Conservation (phyloP, 2,888 invertebrate species). For the Cataglyphis cursor region DNA sequence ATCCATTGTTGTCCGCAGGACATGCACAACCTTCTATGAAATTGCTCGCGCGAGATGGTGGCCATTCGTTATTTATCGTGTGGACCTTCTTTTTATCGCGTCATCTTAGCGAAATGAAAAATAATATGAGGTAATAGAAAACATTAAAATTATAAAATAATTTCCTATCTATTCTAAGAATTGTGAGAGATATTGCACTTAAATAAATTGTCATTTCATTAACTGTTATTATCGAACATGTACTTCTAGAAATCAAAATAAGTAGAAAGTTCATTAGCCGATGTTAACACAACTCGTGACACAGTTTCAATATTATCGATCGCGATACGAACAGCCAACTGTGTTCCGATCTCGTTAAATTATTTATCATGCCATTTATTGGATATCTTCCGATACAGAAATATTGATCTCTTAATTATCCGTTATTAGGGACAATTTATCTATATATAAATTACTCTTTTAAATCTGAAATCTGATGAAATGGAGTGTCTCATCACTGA, state of each 20-base stretch:
- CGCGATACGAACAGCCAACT: background rate
- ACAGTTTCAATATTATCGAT: constrained; percentile 18
- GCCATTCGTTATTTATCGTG: constrained; percentile 27
- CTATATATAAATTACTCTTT: background rate
- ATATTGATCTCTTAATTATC: background rate
- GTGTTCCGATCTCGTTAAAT: constrained; percentile 2
- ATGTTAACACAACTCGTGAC: background rate
- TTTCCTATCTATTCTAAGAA: no score
- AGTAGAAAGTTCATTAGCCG: background rate
- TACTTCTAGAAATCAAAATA: background rate
- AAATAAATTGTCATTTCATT: no score
- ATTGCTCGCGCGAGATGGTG: constrained; percentile 40
- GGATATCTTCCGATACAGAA: constrained; percentile 2
- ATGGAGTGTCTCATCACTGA: background rate
- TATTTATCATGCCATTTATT: constrained; percentile 22
- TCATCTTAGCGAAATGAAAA: background rate
- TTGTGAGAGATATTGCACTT: no score
- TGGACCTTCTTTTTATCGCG: background rate
- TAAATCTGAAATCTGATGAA: background rate
- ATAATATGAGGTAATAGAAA: background rate
- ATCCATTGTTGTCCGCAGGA: constrained; percentile 30
- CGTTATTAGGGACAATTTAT: background rate
- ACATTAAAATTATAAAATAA: no score
- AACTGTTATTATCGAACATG: no score
- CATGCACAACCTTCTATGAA: constrained; percentile 37